Base-by-base conservation (phyloP, 2,888 invertebrate genomes). In the Thera britannica region DNA sequence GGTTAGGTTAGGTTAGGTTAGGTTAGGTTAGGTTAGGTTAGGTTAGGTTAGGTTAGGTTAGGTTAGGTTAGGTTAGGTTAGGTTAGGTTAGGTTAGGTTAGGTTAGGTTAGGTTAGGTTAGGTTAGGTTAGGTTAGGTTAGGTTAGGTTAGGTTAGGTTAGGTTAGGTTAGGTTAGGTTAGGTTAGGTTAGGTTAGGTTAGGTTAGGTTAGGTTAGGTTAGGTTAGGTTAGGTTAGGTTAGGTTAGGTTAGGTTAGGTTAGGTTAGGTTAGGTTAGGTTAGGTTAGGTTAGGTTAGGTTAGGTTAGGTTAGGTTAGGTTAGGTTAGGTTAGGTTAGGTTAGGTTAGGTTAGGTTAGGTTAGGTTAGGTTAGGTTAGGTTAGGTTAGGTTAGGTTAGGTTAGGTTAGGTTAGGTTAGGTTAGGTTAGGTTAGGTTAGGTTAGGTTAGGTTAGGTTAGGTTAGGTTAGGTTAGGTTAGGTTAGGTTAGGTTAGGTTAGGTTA, bases 321-420 rank as follows among this genome's bases (percentile, higher is more conserved):
- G 72, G 69, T 69, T 70, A 70, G 68, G 67, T 67, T 70, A 70
- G 71, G 72, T 72, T 72, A 69, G 72, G 72, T 72, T 71, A 68
- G 72, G 72, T 70, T 67, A 67, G 69, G 69, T 72, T 70, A 65
- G 70, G 70, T 70, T 70, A 67, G 70, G 70, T 65, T 65, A 59
- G 64, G 65, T 62, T 62, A 68, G 69, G 68, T 67, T 68, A 69
- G 69, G 67, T 72, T 72, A 67, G 68, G 67, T 67, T 67, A 69
- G 68, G 67, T 70, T 70, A 70, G 70, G 67, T 67, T 69, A 65
- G 69, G 62, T 68, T 66, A 65, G 65, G 65, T 65, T 65, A 65
- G 65, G 65, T 60, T 60, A 56, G 59, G 65, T 65, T 65, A 59
- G 65, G 65, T 65, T 67, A 68, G 67, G 71, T 71, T 67, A 65